Percentiles rank a stretch among this genome's conserved stretches.
Evolutionary conservation across 2,113 vertebrate genomes (phyloP).

Genomic region (Octodon degus): DNA sequence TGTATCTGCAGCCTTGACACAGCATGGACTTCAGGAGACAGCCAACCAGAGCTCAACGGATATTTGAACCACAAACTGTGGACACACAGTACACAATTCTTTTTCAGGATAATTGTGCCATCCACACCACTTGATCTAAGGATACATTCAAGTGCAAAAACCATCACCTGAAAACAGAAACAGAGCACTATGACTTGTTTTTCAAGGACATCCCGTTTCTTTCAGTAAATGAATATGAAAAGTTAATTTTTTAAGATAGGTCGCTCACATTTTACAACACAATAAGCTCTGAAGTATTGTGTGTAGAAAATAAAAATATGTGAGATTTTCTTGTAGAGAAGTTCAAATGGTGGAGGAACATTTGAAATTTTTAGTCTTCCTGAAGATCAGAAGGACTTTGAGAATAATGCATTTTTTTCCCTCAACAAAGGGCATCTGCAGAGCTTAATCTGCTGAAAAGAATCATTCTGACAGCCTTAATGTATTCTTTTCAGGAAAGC

Average conservation of each 20-base stretch:
- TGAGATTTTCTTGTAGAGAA: constrained; percentile 68
- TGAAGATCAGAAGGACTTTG: constrained; percentile 79
- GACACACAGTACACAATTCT: constrained; percentile 40
- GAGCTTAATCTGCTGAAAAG: constrained; percentile 82
- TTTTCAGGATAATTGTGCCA: neutral
- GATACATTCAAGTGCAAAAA: constrained; percentile 28
- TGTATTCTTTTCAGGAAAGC: constrained; percentile 82
- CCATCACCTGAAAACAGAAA: neutral
- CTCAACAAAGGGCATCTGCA: constrained; percentile 80
- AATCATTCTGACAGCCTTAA: constrained; percentile 82
- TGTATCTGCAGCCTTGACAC: neutral
- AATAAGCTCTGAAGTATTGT: constrained; percentile 69
- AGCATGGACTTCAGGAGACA: neutral
- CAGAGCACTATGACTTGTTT: neutral
- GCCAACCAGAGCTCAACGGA: constrained; percentile 1
- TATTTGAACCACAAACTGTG: neutral
- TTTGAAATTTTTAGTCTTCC: constrained; percentile 83
- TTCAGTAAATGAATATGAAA: constrained; percentile 55
- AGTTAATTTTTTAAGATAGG: constrained; percentile 56
- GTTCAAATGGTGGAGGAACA: constrained; percentile 70
- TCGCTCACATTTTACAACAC: constrained; percentile 56
- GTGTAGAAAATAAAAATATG: constrained; percentile 68
- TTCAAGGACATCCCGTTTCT: constrained; percentile 9
- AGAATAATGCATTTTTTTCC: constrained; percentile 78
- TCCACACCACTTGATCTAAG: neutral